Conservation (phyloP, 2,888 invertebrate genomes). For the Zygothrica quintamaculata region DNA sequence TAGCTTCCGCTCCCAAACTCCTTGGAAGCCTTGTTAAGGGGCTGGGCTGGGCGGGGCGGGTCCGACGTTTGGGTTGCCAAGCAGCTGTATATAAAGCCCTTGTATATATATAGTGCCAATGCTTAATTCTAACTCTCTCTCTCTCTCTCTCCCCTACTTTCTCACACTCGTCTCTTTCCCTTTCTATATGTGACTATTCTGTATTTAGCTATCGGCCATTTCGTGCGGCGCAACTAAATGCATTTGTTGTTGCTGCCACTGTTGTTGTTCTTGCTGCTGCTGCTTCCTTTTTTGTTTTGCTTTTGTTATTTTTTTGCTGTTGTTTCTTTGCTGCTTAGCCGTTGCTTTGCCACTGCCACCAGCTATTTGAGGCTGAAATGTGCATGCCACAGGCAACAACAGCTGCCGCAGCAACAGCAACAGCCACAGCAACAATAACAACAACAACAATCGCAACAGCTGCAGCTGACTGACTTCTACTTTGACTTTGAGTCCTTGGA, state of each 20-base stretch:
- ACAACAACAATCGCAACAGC: conserved; percentile 18
- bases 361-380: conserved; percentile 68
- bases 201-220: conserved; percentile 52
- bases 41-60: too few species aligned
- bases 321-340: conserved; percentile 50
- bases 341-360: conserved; percentile 62
- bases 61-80: too few species aligned
- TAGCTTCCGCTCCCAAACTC: conserved; percentile 59
- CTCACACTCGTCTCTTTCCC: conserved; percentile 20
- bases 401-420: conserved; percentile 28
- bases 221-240: conserved; percentile 73
- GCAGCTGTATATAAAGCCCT: conserved; percentile 58
- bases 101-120: conserved; percentile 49
- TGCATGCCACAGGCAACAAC: conserved; percentile 48
- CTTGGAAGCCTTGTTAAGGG: conserved; percentile 52
- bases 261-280: conserved; percentile 21
- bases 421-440: conserved; percentile 21
- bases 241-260: conserved; percentile 61
- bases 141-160: too few species aligned
- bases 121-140: too few species aligned
- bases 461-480: conserved; percentile 58
- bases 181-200: conserved; percentile 44
- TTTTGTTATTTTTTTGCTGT: conserved; percentile 34
- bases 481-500: conserved; percentile 58
- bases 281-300: conserved; percentile 23